Evolutionary conservation across 2,888 invertebrate genomes (phyloP), one percentile per base, ranked within the genome.

Genomic region (Halictus quadricinctus): DNA sequence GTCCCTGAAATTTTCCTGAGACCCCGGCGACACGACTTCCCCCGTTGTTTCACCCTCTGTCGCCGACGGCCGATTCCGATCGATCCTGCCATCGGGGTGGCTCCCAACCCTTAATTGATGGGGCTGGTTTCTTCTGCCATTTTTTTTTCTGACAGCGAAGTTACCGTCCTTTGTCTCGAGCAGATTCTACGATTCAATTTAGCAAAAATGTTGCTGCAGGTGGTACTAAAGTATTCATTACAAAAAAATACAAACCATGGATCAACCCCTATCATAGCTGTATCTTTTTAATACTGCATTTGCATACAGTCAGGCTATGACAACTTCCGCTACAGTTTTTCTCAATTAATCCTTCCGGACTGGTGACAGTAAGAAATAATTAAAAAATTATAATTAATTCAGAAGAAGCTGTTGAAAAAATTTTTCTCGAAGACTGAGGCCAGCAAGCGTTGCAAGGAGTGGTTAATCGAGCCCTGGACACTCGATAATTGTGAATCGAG

Each of bases 401-500:
- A 3, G n/a, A 10, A 21, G n/a, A 25, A 25, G 15, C 8, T 15
- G 60, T 25, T 8, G 25, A 13, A 60, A 25, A 6, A 60, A 25
- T 25, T 25, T 12, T 25, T 60, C 60, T 4, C n/a, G 10, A 10
- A n/a, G n/a, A 54, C 21, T 3, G n/a, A 21, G 3, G n/a, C 10
- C 54, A 21, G 54, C 10, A 4, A n/a, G 54, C 21, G 21, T n/a
- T 4, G 21, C 54, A 2, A 54, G 7, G 15, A 18, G 18, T 15
- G 5, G 64, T 66, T 66, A 66, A 66, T 36, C 66, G 36, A 36
- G 29, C 36, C 36, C 29, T 10, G 18, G 66, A 66, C 66, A 36
- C 36, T 66, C 66, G 66, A 66, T 66, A 66, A 66, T 66, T 66
- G 66, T 18, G 36, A 66, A 66, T 66, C 66, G 66, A 66, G 64